phyloP scores from a whole-genome alignment of 2,797 vertebrate species.

The Syngnathus acus region DNA sequence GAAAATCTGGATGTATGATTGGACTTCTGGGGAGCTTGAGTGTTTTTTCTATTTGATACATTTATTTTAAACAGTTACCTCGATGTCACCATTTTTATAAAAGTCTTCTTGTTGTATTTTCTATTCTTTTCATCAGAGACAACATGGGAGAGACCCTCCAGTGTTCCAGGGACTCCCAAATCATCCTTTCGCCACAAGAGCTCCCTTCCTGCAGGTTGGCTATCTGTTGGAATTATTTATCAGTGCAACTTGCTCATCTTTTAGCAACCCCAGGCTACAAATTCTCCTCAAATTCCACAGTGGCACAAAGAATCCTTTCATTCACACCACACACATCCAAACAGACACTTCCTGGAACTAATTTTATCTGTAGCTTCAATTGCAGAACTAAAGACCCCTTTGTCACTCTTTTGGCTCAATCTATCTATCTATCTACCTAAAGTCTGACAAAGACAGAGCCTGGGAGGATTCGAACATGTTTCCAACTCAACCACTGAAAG shows the following conservation, averaged over 20 bases:
- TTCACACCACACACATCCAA: slow-evolving; percentile 28
- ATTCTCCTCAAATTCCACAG: slow-evolving; percentile 44
- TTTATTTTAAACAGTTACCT: no score
- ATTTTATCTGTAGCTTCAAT: slow-evolving; percentile 50
- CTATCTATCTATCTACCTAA: slow-evolving; percentile 1
- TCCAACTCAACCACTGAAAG: not conserved
- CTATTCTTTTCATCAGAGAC: slow-evolving; percentile 72
- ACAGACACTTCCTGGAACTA: slow-evolving; percentile 60
- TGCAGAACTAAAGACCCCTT: slow-evolving; percentile 36
- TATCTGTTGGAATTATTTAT: not conserved
- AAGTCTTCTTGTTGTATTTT: slow-evolving; percentile 8
- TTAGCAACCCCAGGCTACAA: slow-evolving; percentile 27
- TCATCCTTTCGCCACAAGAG: slow-evolving; percentile 80
- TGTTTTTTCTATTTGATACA: no score
- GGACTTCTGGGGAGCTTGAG: no score
- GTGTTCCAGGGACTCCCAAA: slow-evolving; percentile 81
- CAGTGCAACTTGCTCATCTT: slow-evolving; percentile 9
- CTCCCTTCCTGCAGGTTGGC: slow-evolving; percentile 81
- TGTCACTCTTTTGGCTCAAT: slow-evolving; percentile 35
- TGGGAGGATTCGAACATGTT: not conserved
- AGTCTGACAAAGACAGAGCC: slow-evolving; percentile 3
- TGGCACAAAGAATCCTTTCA: slow-evolving; percentile 42
- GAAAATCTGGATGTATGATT: not conserved
- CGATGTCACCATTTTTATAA: not conserved
- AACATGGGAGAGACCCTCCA: slow-evolving; percentile 90